phyloP scores from a whole-genome alignment of 2,888 invertebrate species.

The Oscheius sp. region DNA sequence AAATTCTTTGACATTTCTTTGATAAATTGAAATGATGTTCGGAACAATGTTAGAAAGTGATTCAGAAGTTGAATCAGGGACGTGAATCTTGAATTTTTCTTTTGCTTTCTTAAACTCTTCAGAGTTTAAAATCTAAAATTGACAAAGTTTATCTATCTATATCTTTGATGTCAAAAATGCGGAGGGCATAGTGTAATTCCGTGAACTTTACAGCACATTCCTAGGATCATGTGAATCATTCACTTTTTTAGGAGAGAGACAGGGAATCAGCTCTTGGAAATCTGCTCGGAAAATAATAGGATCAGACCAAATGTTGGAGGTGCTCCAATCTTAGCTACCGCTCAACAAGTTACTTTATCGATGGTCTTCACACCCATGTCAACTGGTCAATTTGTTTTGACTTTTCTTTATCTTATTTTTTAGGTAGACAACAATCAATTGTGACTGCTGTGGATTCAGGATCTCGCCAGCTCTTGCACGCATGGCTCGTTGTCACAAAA shows the following conservation, averaged over 20 bases:
- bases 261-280: constrained; percentile 24
- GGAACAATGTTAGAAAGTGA: background rate
- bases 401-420: background rate
- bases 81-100: too few species aligned
- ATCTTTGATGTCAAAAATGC: background rate
- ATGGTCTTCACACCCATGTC: constrained; percentile 18
- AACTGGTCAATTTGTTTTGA: background rate
- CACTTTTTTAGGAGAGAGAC: constrained; percentile 22
- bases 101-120: too few species aligned
- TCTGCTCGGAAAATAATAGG: constrained; percentile 5
- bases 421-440: constrained; percentile 15
- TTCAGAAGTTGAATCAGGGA: background rate
- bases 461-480: constrained; percentile 17
- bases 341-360: constrained; percentile 29
- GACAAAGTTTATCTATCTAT: background rate
- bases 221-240: constrained; percentile 1
- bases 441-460: constrained; percentile 21
- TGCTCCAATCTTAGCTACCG: constrained; percentile 15
- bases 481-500: constrained; percentile 27
- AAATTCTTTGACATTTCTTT: too few species aligned
- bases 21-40: too few species aligned
- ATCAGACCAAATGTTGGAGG: background rate
- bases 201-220: constrained; percentile 18
- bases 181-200: constrained; percentile 18
- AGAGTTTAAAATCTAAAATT: too few species aligned